These are phyloP conservation scores for Siderastrea siderea DNA, from an alignment of 92 coral and sea anemone genomes.

Conservation along the genomic window DNA sequence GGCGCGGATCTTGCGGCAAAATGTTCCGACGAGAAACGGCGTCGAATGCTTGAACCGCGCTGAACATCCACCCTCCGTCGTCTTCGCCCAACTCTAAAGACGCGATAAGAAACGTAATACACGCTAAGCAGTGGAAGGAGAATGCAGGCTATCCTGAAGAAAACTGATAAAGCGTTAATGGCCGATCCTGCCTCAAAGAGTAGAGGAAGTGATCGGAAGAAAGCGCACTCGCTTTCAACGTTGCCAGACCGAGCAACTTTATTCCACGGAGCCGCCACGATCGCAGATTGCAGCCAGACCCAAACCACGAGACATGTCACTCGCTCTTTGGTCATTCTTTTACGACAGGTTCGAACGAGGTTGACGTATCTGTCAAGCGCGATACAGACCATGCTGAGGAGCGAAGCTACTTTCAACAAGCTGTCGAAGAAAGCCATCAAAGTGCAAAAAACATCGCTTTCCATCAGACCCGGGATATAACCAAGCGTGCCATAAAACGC, in stretches of 20 bases:
- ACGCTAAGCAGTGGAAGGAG: slow-evolving; percentile 62
- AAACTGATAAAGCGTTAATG: slow-evolving; percentile 36
- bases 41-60: slow-evolving; percentile 23
- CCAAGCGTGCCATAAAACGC: slow-evolving; percentile 54
- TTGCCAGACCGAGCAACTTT: slow-evolving; percentile 14
- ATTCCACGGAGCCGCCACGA: slow-evolving; percentile 78
- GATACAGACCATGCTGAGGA: slow-evolving; percentile 76
- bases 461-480: slow-evolving; percentile 34
- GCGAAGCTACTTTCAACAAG: slow-evolving; percentile 62
- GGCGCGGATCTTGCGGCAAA: slow-evolving; percentile 63
- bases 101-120: slow-evolving; percentile 52
- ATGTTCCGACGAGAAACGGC: slow-evolving; percentile 54
- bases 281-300: slow-evolving; percentile 70
- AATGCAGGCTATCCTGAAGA: slow-evolving; percentile 49
- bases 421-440: slow-evolving; percentile 62
- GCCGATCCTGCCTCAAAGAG: slow-evolving; percentile 56
- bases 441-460: slow-evolving; percentile 40
- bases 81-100: slow-evolving; percentile 61
- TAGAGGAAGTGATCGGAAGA: slow-evolving; percentile 49
- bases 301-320: slow-evolving; percentile 43
- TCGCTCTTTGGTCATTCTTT: slow-evolving; percentile 52
- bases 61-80: slow-evolving; percentile 67
- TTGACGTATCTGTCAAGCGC: slow-evolving; percentile 77
- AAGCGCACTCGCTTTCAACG: neutral
- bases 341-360: slow-evolving; percentile 62